Evolutionary conservation across 1,140 invertebrate species (phyloP).

Genomic region (Sweltsa coloradensis): DNA sequence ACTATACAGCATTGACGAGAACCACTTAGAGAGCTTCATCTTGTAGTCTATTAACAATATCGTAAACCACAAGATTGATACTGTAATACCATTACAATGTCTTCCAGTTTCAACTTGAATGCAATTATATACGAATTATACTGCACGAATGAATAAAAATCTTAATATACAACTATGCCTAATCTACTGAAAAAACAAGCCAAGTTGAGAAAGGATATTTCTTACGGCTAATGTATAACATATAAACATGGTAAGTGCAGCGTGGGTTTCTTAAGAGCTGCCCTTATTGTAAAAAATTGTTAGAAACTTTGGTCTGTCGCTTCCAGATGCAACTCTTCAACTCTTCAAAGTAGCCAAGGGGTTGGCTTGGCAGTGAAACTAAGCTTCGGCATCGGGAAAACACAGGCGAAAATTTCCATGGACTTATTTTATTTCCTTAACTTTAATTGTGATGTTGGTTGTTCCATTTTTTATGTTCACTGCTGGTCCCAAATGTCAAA

Average conservation of each 20-base stretch:
- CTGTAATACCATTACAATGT: slow-evolving; percentile 4
- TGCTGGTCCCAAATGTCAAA: neutral
- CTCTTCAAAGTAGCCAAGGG: neutral
- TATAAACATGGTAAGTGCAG: neutral
- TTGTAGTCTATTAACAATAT: slow-evolving; percentile 3
- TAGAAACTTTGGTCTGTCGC: neutral
- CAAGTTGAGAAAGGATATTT: neutral
- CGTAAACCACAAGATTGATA: neutral
- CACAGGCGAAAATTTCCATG: neutral
- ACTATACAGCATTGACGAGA: no score
- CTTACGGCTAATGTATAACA: neutral
- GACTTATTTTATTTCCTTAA: neutral
- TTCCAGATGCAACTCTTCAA: neutral
- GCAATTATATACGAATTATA: neutral
- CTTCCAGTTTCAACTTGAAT: neutral
- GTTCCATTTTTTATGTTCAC: neutral
- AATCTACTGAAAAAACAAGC: slow-evolving; percentile 10
- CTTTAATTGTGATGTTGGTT: neutral
- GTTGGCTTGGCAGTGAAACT: neutral
- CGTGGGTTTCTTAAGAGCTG: no score
- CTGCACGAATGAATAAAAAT: slow-evolving; percentile 4
- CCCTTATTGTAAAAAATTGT: no score
- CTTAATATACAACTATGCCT: slow-evolving; percentile 11
- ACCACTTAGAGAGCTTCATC: neutral
- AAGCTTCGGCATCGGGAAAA: neutral